These are phyloP conservation scores for Apamea epomidion DNA, from an alignment of 2,888 invertebrate species.

Conservation along the genomic window DNA sequence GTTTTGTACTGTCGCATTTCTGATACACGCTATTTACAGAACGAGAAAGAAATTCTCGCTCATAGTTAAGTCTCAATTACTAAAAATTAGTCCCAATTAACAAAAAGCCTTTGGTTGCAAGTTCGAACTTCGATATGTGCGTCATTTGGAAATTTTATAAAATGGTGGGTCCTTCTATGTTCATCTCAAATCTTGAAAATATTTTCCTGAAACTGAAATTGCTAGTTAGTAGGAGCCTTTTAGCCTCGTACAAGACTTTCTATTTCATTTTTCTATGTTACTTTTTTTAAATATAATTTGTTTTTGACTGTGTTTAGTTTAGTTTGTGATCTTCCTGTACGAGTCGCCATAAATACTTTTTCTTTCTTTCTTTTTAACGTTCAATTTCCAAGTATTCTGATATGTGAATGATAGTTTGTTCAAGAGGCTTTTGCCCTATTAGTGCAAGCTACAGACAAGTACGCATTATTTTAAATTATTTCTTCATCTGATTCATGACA, in stretches of 20 bases:
- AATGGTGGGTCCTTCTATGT: not conserved
- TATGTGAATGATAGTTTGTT: not conserved
- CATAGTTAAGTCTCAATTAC: not conserved
- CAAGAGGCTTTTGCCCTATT: not conserved
- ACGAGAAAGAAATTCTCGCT: not conserved
- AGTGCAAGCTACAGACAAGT: not conserved
- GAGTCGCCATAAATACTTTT: too few relatives aligned
- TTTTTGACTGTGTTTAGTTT: too few relatives aligned
- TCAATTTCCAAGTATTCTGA: not conserved
- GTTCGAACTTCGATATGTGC: not conserved
- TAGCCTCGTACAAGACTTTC: too few relatives aligned
- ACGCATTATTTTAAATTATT: conserved; percentile 46
- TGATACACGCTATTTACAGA: not conserved
- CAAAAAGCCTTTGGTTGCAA: not conserved
- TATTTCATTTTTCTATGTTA: too few relatives aligned
- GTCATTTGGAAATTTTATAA: not conserved
- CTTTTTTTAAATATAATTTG: too few relatives aligned
- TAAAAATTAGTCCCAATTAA: too few relatives aligned
- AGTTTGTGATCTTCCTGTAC: too few relatives aligned
- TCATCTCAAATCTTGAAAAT: not conserved
- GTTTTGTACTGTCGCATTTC: not conserved
- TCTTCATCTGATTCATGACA: conserved; percentile 81
- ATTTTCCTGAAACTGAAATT: not conserved
- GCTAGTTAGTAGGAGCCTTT: too few relatives aligned
- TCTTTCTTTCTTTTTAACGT: too few relatives aligned